Evolutionary conservation across 2,797 vertebrate species (phyloP), one percentile per base, ranked within the genome.

Genomic region (Ctenopoma kingsleyae): DNA sequence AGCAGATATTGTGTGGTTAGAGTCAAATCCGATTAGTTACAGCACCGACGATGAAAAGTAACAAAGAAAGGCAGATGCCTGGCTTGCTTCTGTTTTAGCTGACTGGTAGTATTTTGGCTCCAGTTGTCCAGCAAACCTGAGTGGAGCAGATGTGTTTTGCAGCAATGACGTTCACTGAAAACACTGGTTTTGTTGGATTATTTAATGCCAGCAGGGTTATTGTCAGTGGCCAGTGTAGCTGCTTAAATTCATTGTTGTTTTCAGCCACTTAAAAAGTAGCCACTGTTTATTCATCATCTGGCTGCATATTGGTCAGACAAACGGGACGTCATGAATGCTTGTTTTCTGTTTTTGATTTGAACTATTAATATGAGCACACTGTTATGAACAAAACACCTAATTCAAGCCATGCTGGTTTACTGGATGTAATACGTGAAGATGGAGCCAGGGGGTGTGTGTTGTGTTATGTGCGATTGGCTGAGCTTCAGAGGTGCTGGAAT

Each of bases 151-250:
- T 52, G 25, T 40, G 20, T 53, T 65, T 46, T 51, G 49, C 44
- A 51, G 63, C 59, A 27, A 13, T 13, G 38, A 72, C 20, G 59
- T 43, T 44, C 56, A 13, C 11, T 13, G 43, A 59, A 40, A 71
- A 71, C 67, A 60, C 32, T 12, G 20, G 36, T 55, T 65, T 55
- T 72, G 67, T 61, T 47, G 52, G 61, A 76, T 82, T 64, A 52
- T 61, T 80, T 56, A 58, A 79, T 67, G 74, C 67, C 77, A 63
- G 61, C 61, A 44, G 38, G 74, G 56, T 55, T 35, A 22, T 71
- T 46, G 13, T 23, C 19, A 25, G 10, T 59, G 20, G 25, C 59
- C 38, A 55, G 30, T 46, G n/a, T 51, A 46, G 49, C 56, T 49
- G 43, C 13, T 77, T 54, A 82, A 61, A 67, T 44, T 48, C 23